Evolutionary conservation across 2,888 invertebrate species (phyloP), one percentile per base, ranked within the genome.

Genomic region (Conops quadrifasciatus): DNA sequence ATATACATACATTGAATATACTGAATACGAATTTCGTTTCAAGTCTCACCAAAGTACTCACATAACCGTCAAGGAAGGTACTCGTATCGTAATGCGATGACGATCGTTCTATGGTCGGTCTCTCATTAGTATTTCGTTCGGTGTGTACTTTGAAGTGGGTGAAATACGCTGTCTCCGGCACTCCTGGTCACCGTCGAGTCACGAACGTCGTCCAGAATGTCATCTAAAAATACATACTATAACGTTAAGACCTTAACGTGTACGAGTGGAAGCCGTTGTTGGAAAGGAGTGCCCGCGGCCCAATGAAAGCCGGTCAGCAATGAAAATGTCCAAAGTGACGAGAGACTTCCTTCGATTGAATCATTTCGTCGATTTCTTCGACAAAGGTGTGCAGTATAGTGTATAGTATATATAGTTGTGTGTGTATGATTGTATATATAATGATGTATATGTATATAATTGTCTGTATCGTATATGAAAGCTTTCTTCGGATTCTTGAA

Each of bases 81-180:
- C 36, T 36, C 36, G 36, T 36, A 36, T 36, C 36, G 36, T 7
- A 47, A 15, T 47, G 3, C 21, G 51, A 51, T 51, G 15, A 47
- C n/a, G 21, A 51, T 19, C 21, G 51, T 51, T 47, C 47, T n/a
- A n/a, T n/a, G n/a, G n/a, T n/a, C n/a, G n/a, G n/a, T n/a, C 36
- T 24, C 21, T 64, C 51, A 64, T 64, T 64, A 64, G 64, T 65
- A 65, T 65, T 65, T 49, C 13, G 28, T 15, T 26, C 15, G 47
- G 65, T 28, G 15, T 36, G 36, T 9, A 7, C 28, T 28, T 28
- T 24, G 19, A 65, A 65, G 28, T 47, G 47, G 64, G 30, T 19
- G 51, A 65, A 65, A 30, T 49, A 51, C 26, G 51, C 2, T 30
- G 5, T 4, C 36, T 36, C 28, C 26, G 30, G 51, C 65, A 51